A percentile compares a stretch with the other conserved stretches of the same genome.
These are phyloP conservation scores for Saccostrea echinata DNA, from an alignment of 1,140 invertebrate species.

Conservation along the genomic window DNA sequence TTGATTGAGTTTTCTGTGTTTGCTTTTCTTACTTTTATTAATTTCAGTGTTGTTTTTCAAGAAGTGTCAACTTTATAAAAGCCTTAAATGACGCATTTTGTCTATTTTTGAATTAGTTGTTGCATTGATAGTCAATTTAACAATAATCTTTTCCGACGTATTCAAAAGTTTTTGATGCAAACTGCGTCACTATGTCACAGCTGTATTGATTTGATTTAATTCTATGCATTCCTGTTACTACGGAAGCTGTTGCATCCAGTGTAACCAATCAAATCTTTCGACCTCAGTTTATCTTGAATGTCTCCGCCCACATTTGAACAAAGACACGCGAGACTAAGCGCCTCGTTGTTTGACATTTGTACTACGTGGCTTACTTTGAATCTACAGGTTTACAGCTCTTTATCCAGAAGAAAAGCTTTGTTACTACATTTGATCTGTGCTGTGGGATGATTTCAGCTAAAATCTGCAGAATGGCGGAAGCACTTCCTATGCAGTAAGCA, in stretches of 20 bases:
- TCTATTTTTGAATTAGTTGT: neutral
- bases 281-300: slow-evolving; percentile 32
- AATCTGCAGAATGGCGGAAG: slow-evolving; percentile 41
- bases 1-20: no score
- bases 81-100: neutral
- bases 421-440: neutral
- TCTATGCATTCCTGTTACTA: slow-evolving; percentile 1
- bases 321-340: slow-evolving; percentile 39
- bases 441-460: slow-evolving; percentile 38
- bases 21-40: no score
- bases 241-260: slow-evolving; percentile 20
- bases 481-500: slow-evolving; percentile 9
- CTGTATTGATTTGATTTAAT: no score
- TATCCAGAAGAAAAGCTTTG: neutral
- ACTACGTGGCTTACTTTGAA: slow-evolving; percentile 12
- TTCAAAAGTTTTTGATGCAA: neutral
- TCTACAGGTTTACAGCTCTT: neutral
- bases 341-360: neutral
- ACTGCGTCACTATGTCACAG: neutral
- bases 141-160: neutral
- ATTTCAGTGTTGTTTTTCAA: no score
- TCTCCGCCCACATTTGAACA: slow-evolving; percentile 42
- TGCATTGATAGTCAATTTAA: neutral
- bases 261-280: neutral
- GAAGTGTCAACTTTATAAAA: no score